phyloP scores from a whole-genome alignment of 2,888 invertebrate species.

The Nysson spinosus region DNA sequence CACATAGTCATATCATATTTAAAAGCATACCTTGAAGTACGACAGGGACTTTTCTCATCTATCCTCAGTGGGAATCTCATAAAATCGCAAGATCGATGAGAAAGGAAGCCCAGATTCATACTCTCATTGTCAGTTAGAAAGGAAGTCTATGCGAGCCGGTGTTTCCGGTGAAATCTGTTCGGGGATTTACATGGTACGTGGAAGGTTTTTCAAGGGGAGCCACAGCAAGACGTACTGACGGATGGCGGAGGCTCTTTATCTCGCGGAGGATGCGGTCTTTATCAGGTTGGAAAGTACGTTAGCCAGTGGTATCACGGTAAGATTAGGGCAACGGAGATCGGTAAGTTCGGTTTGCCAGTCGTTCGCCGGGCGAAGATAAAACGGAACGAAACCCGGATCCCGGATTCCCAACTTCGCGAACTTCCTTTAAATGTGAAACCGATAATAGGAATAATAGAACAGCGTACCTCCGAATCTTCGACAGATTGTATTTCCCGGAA shows the following conservation, averaged over 20 bases:
- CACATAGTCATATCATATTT: too few species aligned
- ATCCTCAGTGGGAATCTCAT: constrained; percentile 40
- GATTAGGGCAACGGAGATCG: constrained; percentile 65
- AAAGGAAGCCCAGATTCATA: constrained; percentile 41
- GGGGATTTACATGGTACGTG: constrained; percentile 48
- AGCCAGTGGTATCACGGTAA: constrained; percentile 58
- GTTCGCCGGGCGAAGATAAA: constrained; percentile 63
- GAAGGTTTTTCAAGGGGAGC: constrained; percentile 43
- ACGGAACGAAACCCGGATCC: constrained; percentile 50
- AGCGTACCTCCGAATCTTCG: too few species aligned
- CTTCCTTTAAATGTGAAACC: constrained; percentile 55
- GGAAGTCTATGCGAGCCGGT: constrained; percentile 16
- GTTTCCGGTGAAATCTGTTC: constrained; percentile 43
- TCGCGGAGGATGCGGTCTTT: constrained; percentile 63
- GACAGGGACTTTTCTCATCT: constrained; percentile 23
- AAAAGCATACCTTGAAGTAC: constrained; percentile 24
- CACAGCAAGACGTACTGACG: constrained; percentile 43
- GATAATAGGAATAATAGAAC: constrained; percentile 54
- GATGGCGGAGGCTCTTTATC: constrained; percentile 64
- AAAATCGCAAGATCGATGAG: constrained; percentile 57
- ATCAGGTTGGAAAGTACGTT: constrained; percentile 64
- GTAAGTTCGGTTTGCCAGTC: constrained; percentile 54
- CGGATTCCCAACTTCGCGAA: constrained; percentile 54
- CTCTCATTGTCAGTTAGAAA: constrained; percentile 5
- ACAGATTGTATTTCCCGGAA: too few species aligned